Percentiles rank a stretch among this genome's conserved stretches.
These are phyloP conservation scores for Andricus quercusramuli DNA, from an alignment of 2,888 invertebrate genomes.

Conservation along the genomic window DNA sequence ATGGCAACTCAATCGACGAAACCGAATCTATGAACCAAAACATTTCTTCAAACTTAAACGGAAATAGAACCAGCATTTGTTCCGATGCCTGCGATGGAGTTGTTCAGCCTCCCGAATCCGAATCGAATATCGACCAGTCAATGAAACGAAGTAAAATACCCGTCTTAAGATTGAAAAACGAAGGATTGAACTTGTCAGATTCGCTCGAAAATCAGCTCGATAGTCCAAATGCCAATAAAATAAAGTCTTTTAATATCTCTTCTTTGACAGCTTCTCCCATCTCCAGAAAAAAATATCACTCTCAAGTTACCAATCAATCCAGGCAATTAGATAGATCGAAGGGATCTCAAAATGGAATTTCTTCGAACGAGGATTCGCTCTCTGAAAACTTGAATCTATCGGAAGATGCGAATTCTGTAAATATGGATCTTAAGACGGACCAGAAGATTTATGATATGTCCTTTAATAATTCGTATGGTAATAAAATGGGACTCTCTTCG, in stretches of 20 bases:
- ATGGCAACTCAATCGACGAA: background rate
- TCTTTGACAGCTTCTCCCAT: conserved; percentile 71
- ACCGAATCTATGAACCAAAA: conserved; percentile 2
- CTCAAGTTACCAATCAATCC: conserved; percentile 66
- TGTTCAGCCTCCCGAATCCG: conserved; percentile 16
- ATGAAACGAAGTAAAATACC: conserved; percentile 72
- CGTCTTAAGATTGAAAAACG: conserved; percentile 67
- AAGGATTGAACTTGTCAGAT: conserved; percentile 59
- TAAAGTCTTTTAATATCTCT: conserved; percentile 55
- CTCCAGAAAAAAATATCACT: conserved; percentile 73
- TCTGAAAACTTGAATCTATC: conserved; percentile 20
- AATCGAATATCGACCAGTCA: conserved; percentile 61
- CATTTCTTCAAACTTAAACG: conserved; percentile 8
- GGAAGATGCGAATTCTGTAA: conserved; percentile 5
- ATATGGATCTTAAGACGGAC: conserved; percentile 8
- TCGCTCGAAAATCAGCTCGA: conserved; percentile 40
- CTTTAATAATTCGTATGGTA: conserved; percentile 46
- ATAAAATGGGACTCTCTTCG: conserved; percentile 5
- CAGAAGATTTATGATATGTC: conserved; percentile 41
- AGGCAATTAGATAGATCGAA: conserved; percentile 63
- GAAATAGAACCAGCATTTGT: conserved; percentile 1
- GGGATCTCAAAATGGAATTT: conserved; percentile 62
- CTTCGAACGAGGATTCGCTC: conserved; percentile 55
- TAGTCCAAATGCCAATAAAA: conserved; percentile 23
- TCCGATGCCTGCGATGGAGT: conserved; percentile 43